Percentiles rank a stretch among this genome's conserved stretches.
Conservation (phyloP, 1,140 invertebrate species). For the Anadara kagoshimensis region DNA sequence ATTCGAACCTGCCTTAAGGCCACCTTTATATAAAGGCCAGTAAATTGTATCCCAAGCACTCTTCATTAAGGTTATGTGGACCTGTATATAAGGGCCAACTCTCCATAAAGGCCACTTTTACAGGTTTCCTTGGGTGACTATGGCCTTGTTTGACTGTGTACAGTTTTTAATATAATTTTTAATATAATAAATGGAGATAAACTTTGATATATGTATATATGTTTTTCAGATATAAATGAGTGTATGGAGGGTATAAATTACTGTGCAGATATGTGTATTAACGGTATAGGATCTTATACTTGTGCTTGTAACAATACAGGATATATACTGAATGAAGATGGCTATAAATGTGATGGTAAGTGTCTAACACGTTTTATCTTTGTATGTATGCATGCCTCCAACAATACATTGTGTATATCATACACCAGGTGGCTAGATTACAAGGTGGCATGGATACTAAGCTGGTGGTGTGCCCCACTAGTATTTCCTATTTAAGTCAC, state of each 20-base stretch:
- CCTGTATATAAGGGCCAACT: too few relatives aligned
- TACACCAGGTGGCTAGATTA: neutral
- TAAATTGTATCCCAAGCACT: too few relatives aligned
- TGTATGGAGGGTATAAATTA: slow-evolving; percentile 48
- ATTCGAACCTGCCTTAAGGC: too few relatives aligned
- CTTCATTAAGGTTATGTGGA: too few relatives aligned
- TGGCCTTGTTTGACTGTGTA: too few relatives aligned
- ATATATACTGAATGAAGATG: slow-evolving; percentile 64
- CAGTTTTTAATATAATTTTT: too few relatives aligned
- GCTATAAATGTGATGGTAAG: slow-evolving; percentile 72
- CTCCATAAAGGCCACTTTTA: too few relatives aligned
- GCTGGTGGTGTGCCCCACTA: neutral
- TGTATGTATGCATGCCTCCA: neutral
- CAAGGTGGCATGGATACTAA: neutral
- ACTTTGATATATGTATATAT: neutral
- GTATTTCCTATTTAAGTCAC: neutral
- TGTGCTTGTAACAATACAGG: slow-evolving; percentile 60
- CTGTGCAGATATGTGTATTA: slow-evolving; percentile 77
- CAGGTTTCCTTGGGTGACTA: too few relatives aligned
- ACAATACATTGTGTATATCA: neutral
- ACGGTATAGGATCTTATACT: slow-evolving; percentile 77
- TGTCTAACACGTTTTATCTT: neutral
- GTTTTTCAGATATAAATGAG: slow-evolving; percentile 47
- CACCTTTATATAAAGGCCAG: too few relatives aligned
- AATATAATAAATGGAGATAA: too few relatives aligned